A percentile compares a stretch with the other conserved stretches of the same genome.
These are phyloP conservation scores for Drosophila algonquin DNA, from an alignment of 2,888 invertebrate species.

Conservation along the genomic window DNA sequence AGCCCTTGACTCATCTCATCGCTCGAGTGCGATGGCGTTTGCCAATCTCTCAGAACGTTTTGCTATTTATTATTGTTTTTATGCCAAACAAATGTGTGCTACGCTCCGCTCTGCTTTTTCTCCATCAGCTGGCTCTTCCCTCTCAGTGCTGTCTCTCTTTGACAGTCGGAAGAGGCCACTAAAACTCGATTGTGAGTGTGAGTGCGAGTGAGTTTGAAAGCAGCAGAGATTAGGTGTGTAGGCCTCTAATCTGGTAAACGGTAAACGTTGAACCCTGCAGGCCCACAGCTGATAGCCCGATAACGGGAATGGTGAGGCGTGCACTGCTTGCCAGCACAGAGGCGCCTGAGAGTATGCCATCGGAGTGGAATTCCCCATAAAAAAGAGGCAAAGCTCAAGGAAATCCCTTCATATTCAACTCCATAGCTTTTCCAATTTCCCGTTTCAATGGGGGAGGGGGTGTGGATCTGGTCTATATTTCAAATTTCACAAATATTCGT, in stretches of 20 bases:
- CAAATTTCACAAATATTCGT: slow-evolving; percentile 54
- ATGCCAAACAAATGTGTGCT: slow-evolving; percentile 63
- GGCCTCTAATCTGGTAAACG: slow-evolving; percentile 21
- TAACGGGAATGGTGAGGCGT: slow-evolving; percentile 5
- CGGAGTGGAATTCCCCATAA: background rate
- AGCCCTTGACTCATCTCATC: slow-evolving; percentile 24
- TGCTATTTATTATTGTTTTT: slow-evolving; percentile 71
- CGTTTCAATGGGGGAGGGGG: background rate
- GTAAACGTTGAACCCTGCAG: slow-evolving; percentile 28
- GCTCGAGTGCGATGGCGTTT: slow-evolving; percentile 9
- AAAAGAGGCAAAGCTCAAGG: background rate
- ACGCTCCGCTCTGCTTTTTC: background rate
- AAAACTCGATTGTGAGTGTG: slow-evolving; percentile 14
- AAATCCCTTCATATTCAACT: slow-evolving; percentile 29
- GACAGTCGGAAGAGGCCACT: background rate
- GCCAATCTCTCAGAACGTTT: slow-evolving; percentile 12
- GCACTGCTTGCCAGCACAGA: background rate
- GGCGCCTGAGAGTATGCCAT: slow-evolving; percentile 35
- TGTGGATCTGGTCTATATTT: background rate
- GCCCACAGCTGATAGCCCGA: slow-evolving; percentile 35
- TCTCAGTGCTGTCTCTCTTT: slow-evolving; percentile 5
- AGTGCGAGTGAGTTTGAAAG: slow-evolving; percentile 8
- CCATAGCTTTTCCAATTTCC: slow-evolving; percentile 46
- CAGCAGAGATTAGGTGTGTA: background rate
- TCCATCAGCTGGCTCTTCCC: slow-evolving; percentile 6